Evolutionary conservation across 2,113 vertebrate genomes (phyloP), one percentile per base, ranked within the genome.

Genomic region (Xenus cinereus): DNA sequence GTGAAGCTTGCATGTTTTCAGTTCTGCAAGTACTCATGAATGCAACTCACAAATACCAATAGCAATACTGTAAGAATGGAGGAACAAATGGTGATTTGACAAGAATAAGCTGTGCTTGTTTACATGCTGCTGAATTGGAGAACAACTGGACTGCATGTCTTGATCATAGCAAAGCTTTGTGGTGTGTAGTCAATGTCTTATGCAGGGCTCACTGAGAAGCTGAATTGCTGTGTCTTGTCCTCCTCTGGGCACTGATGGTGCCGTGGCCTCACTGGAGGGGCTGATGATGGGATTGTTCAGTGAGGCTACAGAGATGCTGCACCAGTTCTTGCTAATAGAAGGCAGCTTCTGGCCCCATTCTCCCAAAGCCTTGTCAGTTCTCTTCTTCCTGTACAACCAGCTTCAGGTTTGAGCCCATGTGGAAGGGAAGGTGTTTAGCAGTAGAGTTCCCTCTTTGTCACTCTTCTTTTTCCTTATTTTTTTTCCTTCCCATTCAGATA

Each of bases 101-200:
- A 59, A 69, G 45, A 78, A 46, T 41, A 73, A 89, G 21, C 15
- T 74, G 41, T 45, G 16, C 30, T 64, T 80, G n/a, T 69, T 85
- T 77, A 37, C 0, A 0, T 50, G 59, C 45, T 71, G 37, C 41
- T 0, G 1, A 71, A 24, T 1, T 84, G 57, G 24, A 78, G 66
- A 71, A 41, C 28, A 71, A 45, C 23, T 66, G n/a, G 26, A 18
- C 30, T 64, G 9, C 5, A 7, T 48, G 26, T 57, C 24, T 74
- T 80, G 33, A 19, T 35, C 1, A 1, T 23, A n/a, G 43, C 78
- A 68, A 51, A 94, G 32, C 18, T 8, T 33, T 57, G 17, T 79
- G 33, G 5, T 68, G 1, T 39, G 28, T 46, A 32, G 32, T 57
- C 51, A 56, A 1, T 84, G 22, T n/a, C 22, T 83, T 51, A 9